A percentile compares a stretch with the other conserved stretches of the same genome.
phyloP scores from a whole-genome alignment of 1,140 invertebrate species.

The Papilio polyxenes region DNA sequence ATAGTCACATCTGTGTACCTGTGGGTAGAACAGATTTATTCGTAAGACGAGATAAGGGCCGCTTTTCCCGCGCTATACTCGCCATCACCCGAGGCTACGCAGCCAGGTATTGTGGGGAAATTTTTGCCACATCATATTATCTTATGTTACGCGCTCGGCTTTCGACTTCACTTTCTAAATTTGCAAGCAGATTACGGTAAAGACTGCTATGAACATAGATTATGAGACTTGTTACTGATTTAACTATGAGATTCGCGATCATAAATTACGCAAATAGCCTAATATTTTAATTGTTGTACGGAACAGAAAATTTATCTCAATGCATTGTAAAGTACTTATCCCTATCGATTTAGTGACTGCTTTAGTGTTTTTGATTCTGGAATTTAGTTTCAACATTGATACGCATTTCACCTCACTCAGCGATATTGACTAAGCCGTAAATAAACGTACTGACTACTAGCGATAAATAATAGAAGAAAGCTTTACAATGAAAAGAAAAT shows the following conservation, averaged over 20 bases:
- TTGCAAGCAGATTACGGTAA: constrained; percentile 63
- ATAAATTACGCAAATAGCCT: constrained; percentile 4
- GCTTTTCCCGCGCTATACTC: constrained; percentile 34
- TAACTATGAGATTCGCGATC: background rate
- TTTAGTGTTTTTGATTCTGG: background rate
- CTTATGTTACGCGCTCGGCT: constrained; percentile 64
- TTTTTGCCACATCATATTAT: constrained; percentile 72
- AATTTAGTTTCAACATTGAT: constrained; percentile 2
- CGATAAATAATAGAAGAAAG: background rate
- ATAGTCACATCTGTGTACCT: background rate
- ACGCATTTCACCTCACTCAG: background rate
- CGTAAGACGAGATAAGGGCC: constrained; percentile 9
- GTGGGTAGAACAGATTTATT: constrained; percentile 33
- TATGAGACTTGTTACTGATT: background rate
- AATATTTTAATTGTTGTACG: constrained; percentile 6
- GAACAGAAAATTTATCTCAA: background rate
- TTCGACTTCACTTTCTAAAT: constrained; percentile 73
- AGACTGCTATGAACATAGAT: constrained; percentile 35
- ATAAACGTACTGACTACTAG: background rate
- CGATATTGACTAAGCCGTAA: background rate
- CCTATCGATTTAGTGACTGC: background rate
- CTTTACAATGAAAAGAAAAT: background rate
- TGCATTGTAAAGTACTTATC: background rate
- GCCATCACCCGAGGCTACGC: constrained; percentile 42
- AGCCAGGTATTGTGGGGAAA: constrained; percentile 62